These are phyloP conservation scores for Hanleya hanleyi DNA, from an alignment of 2,888 invertebrate genomes.

Conservation along the genomic window DNA sequence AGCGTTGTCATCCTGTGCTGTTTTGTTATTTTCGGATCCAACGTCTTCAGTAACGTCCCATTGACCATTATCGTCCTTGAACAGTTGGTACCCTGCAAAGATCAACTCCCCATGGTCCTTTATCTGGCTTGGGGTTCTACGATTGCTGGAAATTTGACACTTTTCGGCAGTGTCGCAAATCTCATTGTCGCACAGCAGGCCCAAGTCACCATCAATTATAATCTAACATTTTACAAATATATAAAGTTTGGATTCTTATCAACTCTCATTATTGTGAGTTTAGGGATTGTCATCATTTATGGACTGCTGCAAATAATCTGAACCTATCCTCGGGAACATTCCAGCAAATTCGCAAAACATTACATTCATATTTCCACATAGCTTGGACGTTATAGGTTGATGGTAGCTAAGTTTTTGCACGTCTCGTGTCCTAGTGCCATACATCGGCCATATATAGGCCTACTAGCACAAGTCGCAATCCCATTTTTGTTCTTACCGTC, in stretches of 20 bases:
- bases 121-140: constrained; percentile 44
- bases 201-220: constrained; percentile 14
- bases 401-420: too few species aligned
- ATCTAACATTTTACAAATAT: constrained; percentile 28
- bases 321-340: too few species aligned
- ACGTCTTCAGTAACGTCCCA: constrained; percentile 47
- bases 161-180: constrained; percentile 46
- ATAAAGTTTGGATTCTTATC: constrained; percentile 32
- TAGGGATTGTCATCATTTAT: constrained; percentile 31
- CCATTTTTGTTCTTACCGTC: too few species aligned
- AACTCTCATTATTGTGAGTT: constrained; percentile 24
- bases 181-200: constrained; percentile 42
- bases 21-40: constrained; percentile 40
- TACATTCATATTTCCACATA: too few species aligned
- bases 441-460: too few species aligned
- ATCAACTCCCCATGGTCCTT: constrained; percentile 38
- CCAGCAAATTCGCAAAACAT: too few species aligned
- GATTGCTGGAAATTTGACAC: constrained; percentile 45
- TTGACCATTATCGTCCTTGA: constrained; percentile 41
- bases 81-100: constrained; percentile 36
- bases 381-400: too few species aligned
- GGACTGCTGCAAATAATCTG: constrained; percentile 13
- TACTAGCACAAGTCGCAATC: too few species aligned
- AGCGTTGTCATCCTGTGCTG: constrained; percentile 22
- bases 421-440: too few species aligned